A percentile compares a stretch with the other conserved stretches of the same genome.
These are phyloP conservation scores for Aricia agestis DNA, from an alignment of 1,140 invertebrate genomes.

Conservation along the genomic window DNA sequence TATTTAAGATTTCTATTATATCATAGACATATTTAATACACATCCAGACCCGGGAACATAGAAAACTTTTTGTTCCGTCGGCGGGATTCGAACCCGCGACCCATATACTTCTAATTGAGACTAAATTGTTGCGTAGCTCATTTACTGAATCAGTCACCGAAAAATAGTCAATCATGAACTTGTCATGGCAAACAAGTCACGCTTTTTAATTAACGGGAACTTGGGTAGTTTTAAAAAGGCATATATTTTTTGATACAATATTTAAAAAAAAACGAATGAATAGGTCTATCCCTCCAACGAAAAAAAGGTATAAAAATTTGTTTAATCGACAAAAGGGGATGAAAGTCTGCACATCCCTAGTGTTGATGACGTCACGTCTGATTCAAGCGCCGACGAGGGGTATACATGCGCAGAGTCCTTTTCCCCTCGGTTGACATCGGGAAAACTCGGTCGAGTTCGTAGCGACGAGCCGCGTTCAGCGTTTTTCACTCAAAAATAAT, in stretches of 20 bases:
- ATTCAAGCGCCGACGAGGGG: constrained; percentile 28
- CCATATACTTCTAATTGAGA: background rate
- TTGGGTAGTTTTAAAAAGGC: background rate
- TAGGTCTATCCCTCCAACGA: no score
- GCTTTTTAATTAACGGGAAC: background rate
- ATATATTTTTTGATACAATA: no score
- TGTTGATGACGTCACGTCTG: constrained; percentile 46
- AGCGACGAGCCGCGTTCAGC: constrained; percentile 22
- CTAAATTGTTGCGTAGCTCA: background rate
- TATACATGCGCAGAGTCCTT: constrained; percentile 56
- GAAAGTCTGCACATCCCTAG: constrained; percentile 34
- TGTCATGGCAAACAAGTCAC: background rate
- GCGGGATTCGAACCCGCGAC: no score
- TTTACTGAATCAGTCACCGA: background rate
- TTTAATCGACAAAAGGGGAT: constrained; percentile 32
- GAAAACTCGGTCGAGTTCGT: constrained; percentile 25
- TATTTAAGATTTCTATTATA: no score
- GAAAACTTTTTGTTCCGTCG: no score
- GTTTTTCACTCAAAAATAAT: background rate
- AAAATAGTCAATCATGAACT: background rate
- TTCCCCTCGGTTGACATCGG: constrained; percentile 35
- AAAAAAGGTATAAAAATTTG: background rate
- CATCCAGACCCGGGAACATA: no score
- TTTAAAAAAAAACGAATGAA: no score
- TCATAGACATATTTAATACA: no score